phyloP scores from a whole-genome alignment of 92 coral and sea anemone species.

The Palythoa grandiflora region DNA sequence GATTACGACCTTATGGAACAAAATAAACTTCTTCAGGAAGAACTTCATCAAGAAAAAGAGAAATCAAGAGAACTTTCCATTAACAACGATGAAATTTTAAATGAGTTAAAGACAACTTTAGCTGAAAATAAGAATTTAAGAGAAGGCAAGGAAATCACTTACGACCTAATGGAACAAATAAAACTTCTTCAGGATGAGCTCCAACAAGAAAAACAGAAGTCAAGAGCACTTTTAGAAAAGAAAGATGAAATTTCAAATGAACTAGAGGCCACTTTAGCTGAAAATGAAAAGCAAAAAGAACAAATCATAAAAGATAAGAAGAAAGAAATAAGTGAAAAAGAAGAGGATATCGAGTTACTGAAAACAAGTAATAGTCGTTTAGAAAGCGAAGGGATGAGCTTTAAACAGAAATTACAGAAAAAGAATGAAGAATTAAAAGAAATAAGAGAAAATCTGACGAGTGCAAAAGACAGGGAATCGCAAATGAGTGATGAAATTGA shows the following conservation, averaged over 20 bases:
- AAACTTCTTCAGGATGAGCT: constrained; percentile 68
- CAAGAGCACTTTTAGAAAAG: constrained; percentile 54
- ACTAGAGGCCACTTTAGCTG: constrained; percentile 53
- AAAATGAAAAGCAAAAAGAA: constrained; percentile 50
- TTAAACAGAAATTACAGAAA: constrained; percentile 51
- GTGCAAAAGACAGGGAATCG: constrained; percentile 50
- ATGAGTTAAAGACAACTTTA: constrained; percentile 57
- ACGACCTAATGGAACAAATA: constrained; percentile 61
- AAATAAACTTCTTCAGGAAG: constrained; percentile 66
- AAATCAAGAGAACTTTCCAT: constrained; percentile 51
- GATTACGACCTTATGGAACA: constrained; percentile 62
- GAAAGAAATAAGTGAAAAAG: background rate
- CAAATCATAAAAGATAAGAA: background rate
- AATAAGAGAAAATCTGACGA: constrained; percentile 38
- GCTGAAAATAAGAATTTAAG: constrained; percentile 50
- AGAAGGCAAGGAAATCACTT: constrained; percentile 48
- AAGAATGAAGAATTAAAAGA: constrained; percentile 62
- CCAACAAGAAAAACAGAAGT: constrained; percentile 45
- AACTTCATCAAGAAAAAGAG: constrained; percentile 54
- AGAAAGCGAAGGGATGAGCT: constrained; percentile 46
- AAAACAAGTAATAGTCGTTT: constrained; percentile 19
- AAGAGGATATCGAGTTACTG: background rate
- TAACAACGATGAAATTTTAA: constrained; percentile 57
- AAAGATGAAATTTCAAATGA: constrained; percentile 64
- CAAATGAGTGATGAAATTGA: constrained; percentile 52